Evolutionary conservation across 1,140 invertebrate genomes (phyloP).

Genomic region (Carposina sasakii): DNA sequence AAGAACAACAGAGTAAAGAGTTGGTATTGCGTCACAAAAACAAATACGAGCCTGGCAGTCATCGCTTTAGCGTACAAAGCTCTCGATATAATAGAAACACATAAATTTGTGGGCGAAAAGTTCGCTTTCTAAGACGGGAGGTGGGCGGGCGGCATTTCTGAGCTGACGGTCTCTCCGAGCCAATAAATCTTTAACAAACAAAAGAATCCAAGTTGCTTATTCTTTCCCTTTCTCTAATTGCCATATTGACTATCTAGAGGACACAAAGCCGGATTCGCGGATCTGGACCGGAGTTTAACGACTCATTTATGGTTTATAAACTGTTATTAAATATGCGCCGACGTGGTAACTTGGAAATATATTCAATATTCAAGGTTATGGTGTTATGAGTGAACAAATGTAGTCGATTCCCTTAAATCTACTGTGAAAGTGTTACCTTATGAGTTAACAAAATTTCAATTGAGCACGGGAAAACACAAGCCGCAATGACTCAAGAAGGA

Average conservation of each 20-base stretch:
- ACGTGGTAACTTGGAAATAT: too few species aligned
- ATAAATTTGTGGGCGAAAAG: slow-evolving; percentile 17
- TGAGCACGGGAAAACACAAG: too few species aligned
- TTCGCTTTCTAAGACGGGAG: slow-evolving; percentile 12
- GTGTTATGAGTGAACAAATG: slow-evolving; percentile 10
- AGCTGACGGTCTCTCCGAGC: slow-evolving; percentile 1
- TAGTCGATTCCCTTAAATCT: too few species aligned
- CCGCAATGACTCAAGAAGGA: too few species aligned
- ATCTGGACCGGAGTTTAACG: slow-evolving; percentile 23
- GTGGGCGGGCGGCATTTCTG: too few species aligned
- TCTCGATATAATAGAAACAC: slow-evolving; percentile 19
- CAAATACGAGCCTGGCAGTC: not conserved
- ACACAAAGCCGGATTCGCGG: too few species aligned
- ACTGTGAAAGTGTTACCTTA: too few species aligned
- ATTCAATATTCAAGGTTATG: slow-evolving; percentile 28
- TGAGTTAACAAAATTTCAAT: too few species aligned
- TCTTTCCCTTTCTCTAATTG: slow-evolving; percentile 31
- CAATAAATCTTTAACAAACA: slow-evolving; percentile 28
- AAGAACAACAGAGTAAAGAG: too few species aligned
- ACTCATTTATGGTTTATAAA: slow-evolving; percentile 44
- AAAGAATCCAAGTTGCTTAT: slow-evolving; percentile 15
- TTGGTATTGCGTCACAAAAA: too few species aligned
- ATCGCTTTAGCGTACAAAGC: slow-evolving; percentile 11
- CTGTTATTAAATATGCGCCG: too few species aligned
- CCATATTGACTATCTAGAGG: too few species aligned